Evolutionary conservation across 2,113 vertebrate genomes (phyloP).

Genomic region (Ochotona princeps): DNA sequence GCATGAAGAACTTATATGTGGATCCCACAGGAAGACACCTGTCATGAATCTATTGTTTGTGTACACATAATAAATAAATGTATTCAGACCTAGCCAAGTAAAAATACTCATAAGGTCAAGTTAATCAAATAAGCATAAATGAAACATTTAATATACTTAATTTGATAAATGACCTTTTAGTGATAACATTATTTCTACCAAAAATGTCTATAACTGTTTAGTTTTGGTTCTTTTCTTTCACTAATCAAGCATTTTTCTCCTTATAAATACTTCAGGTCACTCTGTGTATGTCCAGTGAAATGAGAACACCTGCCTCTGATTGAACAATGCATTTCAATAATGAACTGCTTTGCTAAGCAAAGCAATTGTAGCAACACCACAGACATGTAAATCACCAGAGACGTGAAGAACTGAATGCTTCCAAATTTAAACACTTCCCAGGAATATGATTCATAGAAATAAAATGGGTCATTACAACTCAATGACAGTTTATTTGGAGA

Average conservation of each 20-base stretch:
- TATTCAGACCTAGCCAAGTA: neutral
- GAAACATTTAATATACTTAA: neutral
- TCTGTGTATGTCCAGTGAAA: constrained; percentile 24
- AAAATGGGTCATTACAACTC: constrained; percentile 52
- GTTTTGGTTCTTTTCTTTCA: constrained; percentile 30
- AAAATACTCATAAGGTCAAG: constrained; percentile 2
- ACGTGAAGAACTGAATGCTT: constrained; percentile 35
- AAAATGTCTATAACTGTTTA: constrained; percentile 8
- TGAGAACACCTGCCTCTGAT: constrained; percentile 10
- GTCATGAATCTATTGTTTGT: neutral
- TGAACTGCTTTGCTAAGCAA: neutral
- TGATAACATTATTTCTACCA: neutral
- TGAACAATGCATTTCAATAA: constrained; percentile 10
- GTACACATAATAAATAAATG: neutral
- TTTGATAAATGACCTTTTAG: neutral
- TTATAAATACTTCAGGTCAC: neutral
- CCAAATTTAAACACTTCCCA: constrained; percentile 53
- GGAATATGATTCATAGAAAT: constrained; percentile 21
- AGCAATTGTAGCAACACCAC: neutral
- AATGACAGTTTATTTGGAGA: constrained; percentile 42
- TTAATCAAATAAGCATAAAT: constrained; percentile 43
- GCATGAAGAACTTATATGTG: neutral
- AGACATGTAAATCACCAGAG: constrained; percentile 44
- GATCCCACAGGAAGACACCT: neutral
- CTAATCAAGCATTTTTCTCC: constrained; percentile 19